These are phyloP conservation scores for Eleginops maclovinus DNA, from an alignment of 2,113 vertebrate genomes.

Conservation along the genomic window DNA sequence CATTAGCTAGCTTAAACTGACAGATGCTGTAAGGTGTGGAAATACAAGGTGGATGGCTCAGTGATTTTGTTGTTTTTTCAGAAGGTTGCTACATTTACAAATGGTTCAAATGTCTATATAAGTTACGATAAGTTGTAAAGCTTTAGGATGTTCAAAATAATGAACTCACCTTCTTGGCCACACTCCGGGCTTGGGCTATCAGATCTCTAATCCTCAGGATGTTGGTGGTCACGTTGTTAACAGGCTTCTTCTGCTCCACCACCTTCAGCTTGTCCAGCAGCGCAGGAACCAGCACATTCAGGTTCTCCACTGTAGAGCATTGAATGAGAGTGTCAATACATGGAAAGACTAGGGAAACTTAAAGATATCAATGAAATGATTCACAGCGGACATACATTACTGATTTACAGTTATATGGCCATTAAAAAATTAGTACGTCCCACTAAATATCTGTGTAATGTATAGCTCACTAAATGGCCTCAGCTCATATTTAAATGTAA, in stretches of 20 bases:
- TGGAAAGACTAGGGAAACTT: too few species aligned
- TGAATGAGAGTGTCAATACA: neutral
- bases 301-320: slow-evolving; percentile 85
- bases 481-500: too few species aligned
- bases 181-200: slow-evolving; percentile 95
- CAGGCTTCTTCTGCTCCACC: slow-evolving; percentile 92
- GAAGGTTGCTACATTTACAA: neutral
- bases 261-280: slow-evolving; percentile 90
- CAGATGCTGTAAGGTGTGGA: neutral
- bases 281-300: slow-evolving; percentile 90
- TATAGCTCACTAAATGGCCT: too few species aligned
- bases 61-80: neutral
- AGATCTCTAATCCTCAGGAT: slow-evolving; percentile 93
- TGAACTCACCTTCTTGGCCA: slow-evolving; percentile 92
- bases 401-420: neutral
- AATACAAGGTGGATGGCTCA: neutral
- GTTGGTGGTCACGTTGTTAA: slow-evolving; percentile 93
- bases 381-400: neutral
- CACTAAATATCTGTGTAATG: neutral
- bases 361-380: neutral
- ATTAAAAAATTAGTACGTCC: neutral
- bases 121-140: too few species aligned
- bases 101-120: neutral
- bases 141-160: neutral
- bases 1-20: neutral